These are phyloP conservation scores for Leptobrachium leishanense DNA, from an alignment of 2,113 vertebrate genomes.

Conservation along the genomic window DNA sequence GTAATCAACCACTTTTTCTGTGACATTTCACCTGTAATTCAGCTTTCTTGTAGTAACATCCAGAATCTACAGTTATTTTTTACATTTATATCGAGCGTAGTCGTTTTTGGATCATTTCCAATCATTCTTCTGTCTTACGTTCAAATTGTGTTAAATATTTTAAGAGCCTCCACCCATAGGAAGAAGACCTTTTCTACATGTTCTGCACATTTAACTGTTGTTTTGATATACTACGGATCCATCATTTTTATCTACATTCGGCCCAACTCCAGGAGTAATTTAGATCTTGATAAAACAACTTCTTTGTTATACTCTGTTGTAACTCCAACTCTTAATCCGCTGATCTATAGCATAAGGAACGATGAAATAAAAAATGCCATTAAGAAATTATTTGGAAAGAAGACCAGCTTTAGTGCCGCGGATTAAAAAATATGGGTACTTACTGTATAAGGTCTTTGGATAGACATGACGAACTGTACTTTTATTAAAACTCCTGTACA, in stretches of 20 bases:
- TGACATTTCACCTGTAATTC: conserved; percentile 54
- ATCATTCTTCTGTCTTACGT: conserved; percentile 52
- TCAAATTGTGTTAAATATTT: conserved; percentile 52
- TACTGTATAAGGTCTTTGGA: no score
- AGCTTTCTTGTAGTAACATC: conserved; percentile 50
- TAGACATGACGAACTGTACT: no score
- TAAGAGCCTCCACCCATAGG: conserved; percentile 15
- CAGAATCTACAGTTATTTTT: background rate
- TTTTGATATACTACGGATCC: conserved; percentile 58
- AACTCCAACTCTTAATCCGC: conserved; percentile 57
- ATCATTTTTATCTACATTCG: conserved; percentile 56
- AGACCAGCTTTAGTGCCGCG: background rate
- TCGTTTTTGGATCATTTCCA: conserved; percentile 53
- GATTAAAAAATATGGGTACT: no score
- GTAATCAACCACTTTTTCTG: conserved; percentile 58
- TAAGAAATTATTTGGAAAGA: conserved; percentile 51
- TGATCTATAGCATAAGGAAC: conserved; percentile 58
- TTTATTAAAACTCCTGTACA: no score
- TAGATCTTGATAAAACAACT: conserved; percentile 51
- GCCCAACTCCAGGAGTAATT: background rate
- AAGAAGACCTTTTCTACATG: conserved; percentile 61
- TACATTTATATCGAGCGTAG: conserved; percentile 51
- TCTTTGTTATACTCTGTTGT: conserved; percentile 59
- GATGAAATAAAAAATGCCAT: conserved; percentile 59
- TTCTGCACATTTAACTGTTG: conserved; percentile 57